Base-by-base conservation (phyloP, 2,797 vertebrate genomes). In the Sandelia bainsii region DNA sequence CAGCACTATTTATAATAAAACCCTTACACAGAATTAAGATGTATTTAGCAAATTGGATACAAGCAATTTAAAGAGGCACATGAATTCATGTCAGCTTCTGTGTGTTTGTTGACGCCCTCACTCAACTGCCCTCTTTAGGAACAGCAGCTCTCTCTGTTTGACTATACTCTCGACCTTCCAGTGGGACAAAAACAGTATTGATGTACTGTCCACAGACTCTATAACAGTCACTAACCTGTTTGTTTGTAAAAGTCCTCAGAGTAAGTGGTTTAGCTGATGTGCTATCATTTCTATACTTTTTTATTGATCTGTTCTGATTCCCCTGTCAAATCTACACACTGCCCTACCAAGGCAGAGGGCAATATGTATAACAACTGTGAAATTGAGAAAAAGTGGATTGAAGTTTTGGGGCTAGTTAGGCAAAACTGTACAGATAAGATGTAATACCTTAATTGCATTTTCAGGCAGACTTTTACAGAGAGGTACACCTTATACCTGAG, bases 211-310 rank as follows among this genome's bases (percentile, higher is more conserved):
- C 22, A 32, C 80, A 70, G 79, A 84, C 79, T 86, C 76, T 42
- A 81, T 90, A 86, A 88, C 72, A 74, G 72, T 54, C 6, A 5
- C 74, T 89, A 88, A 88, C 71, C 54, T 74, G 69, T 82, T 86
- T 87, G 82, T 85, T 83, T 88, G 75, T 72, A 64, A 81, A 74
- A 80, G 84, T 71, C 71, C 72, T 76, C 16, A 1, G 34, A 79
- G 69, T 59, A 65, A 82, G 56, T 34, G 59, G 62, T 32, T 23
- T 48, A 25, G 70, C 71, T 60, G 54, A 82, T 69, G 69, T 51
- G 61, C 46, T 40, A 75, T 79, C 69, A 77, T 79, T 75, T 58
- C 32, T 20, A 71, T 72, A 68, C 63, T 61, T 70, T 68, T 9
- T 34, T 8, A 44, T 48, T 11, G 9, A 49, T 56, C 75, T 54